Percentiles rank a stretch among this genome's conserved stretches.
phyloP scores from a whole-genome alignment of 2,113 vertebrate genomes.

The Cyanoliseus patagonus region DNA sequence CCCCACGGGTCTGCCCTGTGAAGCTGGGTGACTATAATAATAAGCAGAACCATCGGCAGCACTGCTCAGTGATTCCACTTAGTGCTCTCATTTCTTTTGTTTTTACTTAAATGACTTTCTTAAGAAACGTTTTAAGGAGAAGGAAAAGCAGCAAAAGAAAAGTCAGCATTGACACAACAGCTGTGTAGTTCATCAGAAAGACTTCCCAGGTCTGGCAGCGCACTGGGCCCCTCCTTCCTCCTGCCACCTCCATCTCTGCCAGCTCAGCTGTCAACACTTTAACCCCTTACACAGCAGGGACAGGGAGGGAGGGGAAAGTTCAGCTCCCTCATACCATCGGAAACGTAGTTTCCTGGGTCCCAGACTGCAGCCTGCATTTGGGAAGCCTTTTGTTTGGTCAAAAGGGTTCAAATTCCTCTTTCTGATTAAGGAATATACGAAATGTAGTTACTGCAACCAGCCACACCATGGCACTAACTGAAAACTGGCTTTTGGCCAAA shows the following conservation, averaged over 20 bases:
- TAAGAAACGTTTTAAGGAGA: background rate
- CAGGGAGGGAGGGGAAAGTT: background rate
- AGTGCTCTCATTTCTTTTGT: background rate
- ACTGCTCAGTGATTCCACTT: background rate
- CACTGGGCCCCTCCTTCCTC: background rate
- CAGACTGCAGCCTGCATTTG: background rate
- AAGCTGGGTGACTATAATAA: background rate
- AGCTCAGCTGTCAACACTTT: background rate
- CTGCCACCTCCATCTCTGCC: accelerated
- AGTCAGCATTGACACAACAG: background rate
- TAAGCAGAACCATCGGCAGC: background rate
- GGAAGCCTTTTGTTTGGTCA: background rate
- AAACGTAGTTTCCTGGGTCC: background rate
- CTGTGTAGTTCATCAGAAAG: background rate
- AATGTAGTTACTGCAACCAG: conserved; percentile 29
- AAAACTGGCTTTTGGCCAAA: background rate
- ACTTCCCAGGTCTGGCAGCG: background rate
- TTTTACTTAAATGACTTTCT: background rate
- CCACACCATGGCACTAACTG: conserved; percentile 43
- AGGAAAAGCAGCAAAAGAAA: background rate
- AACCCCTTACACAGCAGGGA: background rate
- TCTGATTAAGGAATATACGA: background rate
- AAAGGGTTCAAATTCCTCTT: background rate
- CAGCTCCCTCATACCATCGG: background rate
- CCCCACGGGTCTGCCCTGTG: background rate